These are phyloP conservation scores for Siniperca chuatsi DNA, from an alignment of 2,113 vertebrate species.

Conservation along the genomic window DNA sequence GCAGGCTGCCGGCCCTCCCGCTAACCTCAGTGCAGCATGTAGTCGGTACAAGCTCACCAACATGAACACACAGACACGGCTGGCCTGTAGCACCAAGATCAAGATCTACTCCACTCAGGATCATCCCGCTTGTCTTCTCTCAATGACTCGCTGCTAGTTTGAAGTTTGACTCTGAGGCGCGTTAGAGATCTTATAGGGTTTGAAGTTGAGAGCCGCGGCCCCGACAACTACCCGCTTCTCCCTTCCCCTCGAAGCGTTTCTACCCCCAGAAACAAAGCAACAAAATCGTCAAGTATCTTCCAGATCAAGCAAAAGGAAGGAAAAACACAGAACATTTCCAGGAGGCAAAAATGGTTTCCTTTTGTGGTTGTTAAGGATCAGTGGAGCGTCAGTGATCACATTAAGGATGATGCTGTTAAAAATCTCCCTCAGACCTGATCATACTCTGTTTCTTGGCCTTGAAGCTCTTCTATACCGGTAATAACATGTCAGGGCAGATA, in stretches of 20 bases:
- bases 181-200: conserved; percentile 71
- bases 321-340: conserved; percentile 38
- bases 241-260: conserved; percentile 68
- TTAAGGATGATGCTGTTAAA: conserved; percentile 61
- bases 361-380: conserved; percentile 41
- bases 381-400: conserved; percentile 65
- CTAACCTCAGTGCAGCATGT: conserved; percentile 10
- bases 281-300: conserved; percentile 36
- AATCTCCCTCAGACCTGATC: conserved; percentile 63
- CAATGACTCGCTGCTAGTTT: conserved; percentile 43
- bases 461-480: conserved; percentile 37
- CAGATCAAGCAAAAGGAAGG: conserved; percentile 53
- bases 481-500: conserved; percentile 60
- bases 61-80: conserved; percentile 34
- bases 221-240: conserved; percentile 64
- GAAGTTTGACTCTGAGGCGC: conserved; percentile 66
- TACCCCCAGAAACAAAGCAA: conserved; percentile 43
- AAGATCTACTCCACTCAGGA: conserved; percentile 69
- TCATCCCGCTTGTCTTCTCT: conserved; percentile 52
- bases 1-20: conserved; percentile 15
- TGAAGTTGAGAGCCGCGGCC: conserved; percentile 64
- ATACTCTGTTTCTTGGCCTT: conserved; percentile 29
- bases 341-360: conserved; percentile 48
- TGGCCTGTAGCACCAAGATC: conserved; percentile 60
- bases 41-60: conserved; percentile 6